Conservation (phyloP, 2,888 invertebrate genomes). For the Chrysina gloriosa region DNA sequence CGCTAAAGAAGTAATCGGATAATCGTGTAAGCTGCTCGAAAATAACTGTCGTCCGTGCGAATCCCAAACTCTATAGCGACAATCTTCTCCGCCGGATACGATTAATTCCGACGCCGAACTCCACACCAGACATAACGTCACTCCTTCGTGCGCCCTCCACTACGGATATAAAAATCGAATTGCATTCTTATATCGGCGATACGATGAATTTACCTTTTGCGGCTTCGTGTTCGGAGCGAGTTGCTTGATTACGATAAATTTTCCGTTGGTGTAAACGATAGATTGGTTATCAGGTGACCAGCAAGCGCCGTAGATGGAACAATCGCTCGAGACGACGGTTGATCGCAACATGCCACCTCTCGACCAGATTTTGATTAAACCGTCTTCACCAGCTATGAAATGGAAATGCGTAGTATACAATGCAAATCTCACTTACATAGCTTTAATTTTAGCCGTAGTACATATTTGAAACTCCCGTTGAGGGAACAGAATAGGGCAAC, state of each 20-base stretch:
- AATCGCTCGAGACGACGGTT: constrained; percentile 82
- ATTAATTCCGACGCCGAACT: constrained; percentile 92
- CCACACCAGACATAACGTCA: constrained; percentile 94
- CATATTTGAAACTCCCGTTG: no score
- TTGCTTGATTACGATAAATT: constrained; percentile 76
- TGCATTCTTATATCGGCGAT: neutral
- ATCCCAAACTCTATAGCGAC: constrained; percentile 89
- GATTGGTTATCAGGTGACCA: constrained; percentile 83
- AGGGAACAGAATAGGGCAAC: no score
- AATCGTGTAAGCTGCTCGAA: constrained; percentile 85
- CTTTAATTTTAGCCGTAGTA: no score
- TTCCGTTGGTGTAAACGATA: constrained; percentile 77
- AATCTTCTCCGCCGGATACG: constrained; percentile 97
- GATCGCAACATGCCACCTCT: constrained; percentile 93
- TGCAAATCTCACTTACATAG: no score
- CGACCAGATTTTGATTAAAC: constrained; percentile 96
- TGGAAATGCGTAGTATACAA: neutral
- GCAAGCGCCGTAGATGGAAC: constrained; percentile 83
- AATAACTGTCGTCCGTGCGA: constrained; percentile 88
- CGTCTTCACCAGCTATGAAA: constrained; percentile 93
- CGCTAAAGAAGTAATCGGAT: constrained; percentile 89
- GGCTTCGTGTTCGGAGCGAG: constrained; percentile 80
- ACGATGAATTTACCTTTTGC: constrained; percentile 69
- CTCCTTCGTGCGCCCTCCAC: constrained; percentile 97
- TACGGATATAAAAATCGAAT: constrained; percentile 66